Percentiles rank a stretch among this genome's conserved stretches.
Conservation (phyloP, 2,888 invertebrate species). For the Spodoptera littoralis region DNA sequence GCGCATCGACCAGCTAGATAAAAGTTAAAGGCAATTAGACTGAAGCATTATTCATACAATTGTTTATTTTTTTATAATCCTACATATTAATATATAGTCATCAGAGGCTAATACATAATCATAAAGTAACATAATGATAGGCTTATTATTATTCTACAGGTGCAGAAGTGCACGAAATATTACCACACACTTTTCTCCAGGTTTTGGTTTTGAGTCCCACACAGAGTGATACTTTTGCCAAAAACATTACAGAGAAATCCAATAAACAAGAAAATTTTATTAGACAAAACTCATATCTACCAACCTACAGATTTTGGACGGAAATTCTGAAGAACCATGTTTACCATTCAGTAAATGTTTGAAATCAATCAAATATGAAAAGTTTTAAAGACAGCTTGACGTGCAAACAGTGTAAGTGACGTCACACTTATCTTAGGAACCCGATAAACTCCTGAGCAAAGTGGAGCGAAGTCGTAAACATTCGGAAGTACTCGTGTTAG, state of each 20-base stretch:
- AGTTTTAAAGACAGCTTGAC: slow-evolving; percentile 10
- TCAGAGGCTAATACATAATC: slow-evolving; percentile 1
- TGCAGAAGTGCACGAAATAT: too few species aligned
- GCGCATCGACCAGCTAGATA: slow-evolving; percentile 27
- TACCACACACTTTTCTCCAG: too few species aligned
- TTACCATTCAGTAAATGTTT: slow-evolving; percentile 13
- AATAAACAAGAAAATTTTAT: slow-evolving; percentile 15
- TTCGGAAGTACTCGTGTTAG: slow-evolving; percentile 29
- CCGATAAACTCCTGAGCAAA: slow-evolving; percentile 27
- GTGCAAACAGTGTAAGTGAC: slow-evolving; percentile 36
- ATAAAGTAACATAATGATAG: too few species aligned
- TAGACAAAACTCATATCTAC: slow-evolving; percentile 6
- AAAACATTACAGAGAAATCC: too few species aligned
- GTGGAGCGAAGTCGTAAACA: slow-evolving; percentile 45
- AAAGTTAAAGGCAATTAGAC: slow-evolving; percentile 9
- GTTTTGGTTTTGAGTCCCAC: too few species aligned
- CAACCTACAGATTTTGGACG: slow-evolving; percentile 4
- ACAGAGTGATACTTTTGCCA: too few species aligned
- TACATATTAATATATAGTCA: slow-evolving; percentile 6
- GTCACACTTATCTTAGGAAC: slow-evolving; percentile 23
- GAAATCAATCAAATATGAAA: slow-evolving; percentile 25
- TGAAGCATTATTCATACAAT: slow-evolving; percentile 12
- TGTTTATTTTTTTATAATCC: slow-evolving; percentile 24
- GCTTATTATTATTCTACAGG: too few species aligned
- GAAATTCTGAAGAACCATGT: slow-evolving; percentile 14